Conservation (phyloP, 2,888 invertebrate genomes). For the Oegoconia quadripuncta region DNA sequence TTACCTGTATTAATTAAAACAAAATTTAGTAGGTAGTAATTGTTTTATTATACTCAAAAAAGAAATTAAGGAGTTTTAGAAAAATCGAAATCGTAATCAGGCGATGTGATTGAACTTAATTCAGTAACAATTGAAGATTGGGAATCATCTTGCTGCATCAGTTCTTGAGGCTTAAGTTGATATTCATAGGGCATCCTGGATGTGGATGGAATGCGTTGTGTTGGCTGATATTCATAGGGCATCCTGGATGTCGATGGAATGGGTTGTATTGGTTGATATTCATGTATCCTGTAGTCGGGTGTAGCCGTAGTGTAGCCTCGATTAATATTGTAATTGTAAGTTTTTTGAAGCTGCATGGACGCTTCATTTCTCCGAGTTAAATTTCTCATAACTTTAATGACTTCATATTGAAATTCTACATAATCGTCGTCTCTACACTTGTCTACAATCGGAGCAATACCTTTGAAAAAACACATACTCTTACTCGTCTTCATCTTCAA, state of each 20-base stretch:
- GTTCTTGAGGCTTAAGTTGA: slow-evolving; percentile 25
- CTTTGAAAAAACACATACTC: slow-evolving; percentile 25
- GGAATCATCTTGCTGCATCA: slow-evolving; percentile 25
- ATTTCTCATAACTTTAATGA: slow-evolving; percentile 25
- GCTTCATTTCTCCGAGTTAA: slow-evolving; percentile 22
- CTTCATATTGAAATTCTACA: slow-evolving; percentile 29
- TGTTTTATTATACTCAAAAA: slow-evolving; percentile 22
- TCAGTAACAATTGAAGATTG: slow-evolving; percentile 22
- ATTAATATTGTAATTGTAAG: slow-evolving; percentile 19
- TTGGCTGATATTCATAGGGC: slow-evolving; percentile 20
- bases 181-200: too few species aligned
- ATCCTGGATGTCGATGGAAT: slow-evolving; percentile 21
- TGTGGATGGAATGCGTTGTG: slow-evolving; percentile 20
- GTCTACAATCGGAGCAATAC: slow-evolving; percentile 26
- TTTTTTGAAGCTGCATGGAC: slow-evolving; percentile 19
- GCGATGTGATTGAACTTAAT: slow-evolving; percentile 24
- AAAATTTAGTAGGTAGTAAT: slow-evolving; percentile 25
- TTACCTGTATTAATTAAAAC: slow-evolving; percentile 24
- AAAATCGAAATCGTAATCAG: slow-evolving; percentile 23
- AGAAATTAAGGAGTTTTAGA: slow-evolving; percentile 26
- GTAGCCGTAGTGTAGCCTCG: slow-evolving; percentile 22
- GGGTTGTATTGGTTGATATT: slow-evolving; percentile 23
- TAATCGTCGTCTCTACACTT: slow-evolving; percentile 26
- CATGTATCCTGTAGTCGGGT: slow-evolving; percentile 21
- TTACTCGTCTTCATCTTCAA: slow-evolving; percentile 21